phyloP scores from a whole-genome alignment of 2,797 vertebrate species.

The Gallinago stenura region DNA sequence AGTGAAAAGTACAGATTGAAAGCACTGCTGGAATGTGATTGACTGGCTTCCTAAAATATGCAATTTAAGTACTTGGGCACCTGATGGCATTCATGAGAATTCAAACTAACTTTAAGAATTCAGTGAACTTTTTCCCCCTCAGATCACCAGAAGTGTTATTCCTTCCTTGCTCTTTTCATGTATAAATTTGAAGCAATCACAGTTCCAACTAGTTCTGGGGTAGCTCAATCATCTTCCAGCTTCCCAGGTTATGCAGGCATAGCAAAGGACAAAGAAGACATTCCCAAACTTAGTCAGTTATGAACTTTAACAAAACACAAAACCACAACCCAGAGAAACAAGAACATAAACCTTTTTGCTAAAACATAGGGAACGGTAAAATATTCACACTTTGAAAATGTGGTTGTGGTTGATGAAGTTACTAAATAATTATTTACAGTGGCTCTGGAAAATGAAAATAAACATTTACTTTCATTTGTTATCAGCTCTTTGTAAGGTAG shows the following conservation, averaged over 20 bases:
- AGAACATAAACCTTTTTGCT: background rate
- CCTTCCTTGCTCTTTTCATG: background rate
- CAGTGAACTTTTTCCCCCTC: background rate
- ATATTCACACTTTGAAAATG: background rate
- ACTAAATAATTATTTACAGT: background rate
- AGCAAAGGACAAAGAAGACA: background rate
- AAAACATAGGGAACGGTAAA: background rate
- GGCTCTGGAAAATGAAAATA: background rate
- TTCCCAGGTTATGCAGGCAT: background rate
- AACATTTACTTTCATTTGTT: background rate
- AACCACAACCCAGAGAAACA: too few species aligned
- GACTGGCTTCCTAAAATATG: slow-evolving; percentile 1
- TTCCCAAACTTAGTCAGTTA: background rate
- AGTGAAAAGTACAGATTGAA: slow-evolving; percentile 45
- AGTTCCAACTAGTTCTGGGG: background rate
- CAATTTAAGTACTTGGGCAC: background rate
- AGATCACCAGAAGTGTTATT: background rate
- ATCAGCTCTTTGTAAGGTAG: background rate
- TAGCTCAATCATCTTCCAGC: background rate
- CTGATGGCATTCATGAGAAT: slow-evolving; percentile 16
- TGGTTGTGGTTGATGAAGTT: background rate
- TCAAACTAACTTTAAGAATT: slow-evolving; percentile 26
- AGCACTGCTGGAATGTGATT: background rate
- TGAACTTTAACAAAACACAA: background rate
- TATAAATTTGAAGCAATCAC: background rate